A percentile compares a stretch with the other conserved stretches of the same genome.
These are phyloP conservation scores for Dione vanillae DNA, from an alignment of 2,888 invertebrate genomes.

Conservation along the genomic window DNA sequence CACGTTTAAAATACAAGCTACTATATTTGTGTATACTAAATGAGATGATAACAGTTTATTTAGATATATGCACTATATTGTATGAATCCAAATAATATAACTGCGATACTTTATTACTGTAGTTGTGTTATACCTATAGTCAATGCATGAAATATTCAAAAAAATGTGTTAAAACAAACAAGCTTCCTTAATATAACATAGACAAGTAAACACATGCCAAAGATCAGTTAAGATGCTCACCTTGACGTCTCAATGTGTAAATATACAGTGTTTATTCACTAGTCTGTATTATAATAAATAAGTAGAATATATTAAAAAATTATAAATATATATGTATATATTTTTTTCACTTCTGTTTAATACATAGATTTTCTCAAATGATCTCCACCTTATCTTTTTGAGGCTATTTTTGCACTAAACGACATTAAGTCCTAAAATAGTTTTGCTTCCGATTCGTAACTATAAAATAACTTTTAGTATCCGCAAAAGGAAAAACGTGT, in stretches of 20 bases:
- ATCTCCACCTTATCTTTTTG: too few relatives aligned
- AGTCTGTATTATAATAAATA: constrained; percentile 23
- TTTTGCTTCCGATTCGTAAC: not conserved
- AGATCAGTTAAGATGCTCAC: constrained; percentile 32
- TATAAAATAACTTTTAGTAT: not conserved
- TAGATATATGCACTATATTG: too few relatives aligned
- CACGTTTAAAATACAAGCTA: too few relatives aligned
- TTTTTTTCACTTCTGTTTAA: too few relatives aligned
- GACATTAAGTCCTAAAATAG: not conserved
- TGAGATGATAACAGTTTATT: too few relatives aligned
- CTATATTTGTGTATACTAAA: too few relatives aligned
- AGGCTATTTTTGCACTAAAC: too few relatives aligned
- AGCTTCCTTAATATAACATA: constrained; percentile 19
- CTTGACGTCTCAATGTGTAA: constrained; percentile 40
- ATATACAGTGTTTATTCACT: constrained; percentile 35
- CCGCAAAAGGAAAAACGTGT: not conserved
- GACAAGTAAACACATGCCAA: constrained; percentile 18
- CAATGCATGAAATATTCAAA: not conserved
- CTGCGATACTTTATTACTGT: too few relatives aligned
- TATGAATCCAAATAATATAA: too few relatives aligned
- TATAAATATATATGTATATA: not conserved
- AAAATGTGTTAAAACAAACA: constrained; percentile 8
- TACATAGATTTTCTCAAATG: too few relatives aligned
- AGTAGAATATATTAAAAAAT: not conserved
- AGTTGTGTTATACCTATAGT: not conserved